phyloP scores from a whole-genome alignment of 2,888 invertebrate genomes.

The Napeogenes inachia region DNA sequence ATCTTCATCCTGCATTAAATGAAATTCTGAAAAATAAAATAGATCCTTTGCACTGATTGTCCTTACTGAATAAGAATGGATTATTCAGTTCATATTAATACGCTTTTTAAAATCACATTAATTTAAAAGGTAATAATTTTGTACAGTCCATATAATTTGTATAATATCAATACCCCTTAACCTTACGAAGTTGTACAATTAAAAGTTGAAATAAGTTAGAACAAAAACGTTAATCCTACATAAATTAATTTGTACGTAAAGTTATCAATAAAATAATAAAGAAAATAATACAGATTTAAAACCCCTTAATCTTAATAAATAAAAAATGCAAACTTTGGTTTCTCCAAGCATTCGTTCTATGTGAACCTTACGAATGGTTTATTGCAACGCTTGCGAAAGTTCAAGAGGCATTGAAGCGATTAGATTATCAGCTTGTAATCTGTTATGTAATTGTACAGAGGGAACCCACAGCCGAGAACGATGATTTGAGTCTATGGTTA shows the following conservation, averaged over 20 bases:
- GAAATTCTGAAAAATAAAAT: conserved; percentile 29
- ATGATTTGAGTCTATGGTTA: conserved; percentile 3
- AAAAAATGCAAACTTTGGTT: too few relatives aligned
- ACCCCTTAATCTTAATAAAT: too few relatives aligned
- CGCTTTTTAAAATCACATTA: not conserved
- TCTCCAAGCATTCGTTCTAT: too few relatives aligned
- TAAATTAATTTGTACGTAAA: too few relatives aligned
- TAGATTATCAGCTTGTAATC: conserved; percentile 50
- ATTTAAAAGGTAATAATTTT: too few relatives aligned
- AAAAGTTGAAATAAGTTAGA: too few relatives aligned
- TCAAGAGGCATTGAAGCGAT: conserved; percentile 52
- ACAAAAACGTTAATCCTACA: too few relatives aligned
- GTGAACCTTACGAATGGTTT: conserved; percentile 23
- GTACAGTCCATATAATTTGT: too few relatives aligned
- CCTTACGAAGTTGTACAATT: too few relatives aligned
- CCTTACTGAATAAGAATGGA: conserved; percentile 15
- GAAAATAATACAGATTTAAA: too few relatives aligned
- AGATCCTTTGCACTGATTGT: conserved; percentile 23
- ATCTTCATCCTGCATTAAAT: conserved; percentile 29
- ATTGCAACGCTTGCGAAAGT: conserved; percentile 47
- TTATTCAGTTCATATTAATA: conserved; percentile 14
- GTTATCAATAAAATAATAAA: too few relatives aligned
- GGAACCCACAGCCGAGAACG: conserved; percentile 22
- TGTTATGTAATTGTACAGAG: conserved; percentile 43
- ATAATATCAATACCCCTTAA: too few relatives aligned